Conservation (phyloP, 1,140 invertebrate genomes). For the Pachypeltis micranthus region DNA sequence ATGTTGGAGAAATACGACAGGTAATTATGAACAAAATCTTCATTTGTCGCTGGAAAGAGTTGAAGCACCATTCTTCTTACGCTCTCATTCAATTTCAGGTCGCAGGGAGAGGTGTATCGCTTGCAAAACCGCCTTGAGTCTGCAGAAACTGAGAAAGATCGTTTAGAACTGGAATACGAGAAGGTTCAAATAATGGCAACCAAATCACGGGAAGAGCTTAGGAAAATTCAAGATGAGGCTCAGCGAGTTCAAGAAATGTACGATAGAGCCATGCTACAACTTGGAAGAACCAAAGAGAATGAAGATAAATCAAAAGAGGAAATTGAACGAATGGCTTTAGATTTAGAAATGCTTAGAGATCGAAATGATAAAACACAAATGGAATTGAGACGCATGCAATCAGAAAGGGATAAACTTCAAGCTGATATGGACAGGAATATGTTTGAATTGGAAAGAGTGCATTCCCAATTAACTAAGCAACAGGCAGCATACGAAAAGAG, state of each 20-base stretch:
- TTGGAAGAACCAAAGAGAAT: slow-evolving; percentile 71
- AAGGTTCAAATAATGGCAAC: slow-evolving; percentile 63
- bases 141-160: slow-evolving; percentile 71
- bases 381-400: slow-evolving; percentile 64
- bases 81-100: slow-evolving; percentile 47
- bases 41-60: background rate
- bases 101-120: slow-evolving; percentile 77
- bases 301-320: slow-evolving; percentile 86
- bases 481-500: slow-evolving; percentile 73
- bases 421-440: slow-evolving; percentile 70
- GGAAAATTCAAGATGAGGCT: slow-evolving; percentile 74
- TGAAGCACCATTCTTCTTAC: too few relatives aligned
- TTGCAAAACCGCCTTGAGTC: slow-evolving; percentile 77
- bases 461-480: slow-evolving; percentile 68
- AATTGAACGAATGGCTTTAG: slow-evolving; percentile 61
- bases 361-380: slow-evolving; percentile 78
- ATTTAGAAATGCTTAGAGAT: slow-evolving; percentile 76
- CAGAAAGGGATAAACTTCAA: slow-evolving; percentile 73
- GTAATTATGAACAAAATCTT: slow-evolving; percentile 37
- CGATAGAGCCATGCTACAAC: slow-evolving; percentile 67
- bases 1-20: slow-evolving; percentile 87
- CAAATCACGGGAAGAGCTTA: slow-evolving; percentile 72
- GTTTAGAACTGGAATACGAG: slow-evolving; percentile 72
- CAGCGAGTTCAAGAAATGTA: slow-evolving; percentile 74
- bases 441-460: slow-evolving; percentile 72